These are phyloP conservation scores for Caenorhabditis sp. DNA, from an alignment of 2,888 invertebrate genomes.

Conservation along the genomic window DNA sequence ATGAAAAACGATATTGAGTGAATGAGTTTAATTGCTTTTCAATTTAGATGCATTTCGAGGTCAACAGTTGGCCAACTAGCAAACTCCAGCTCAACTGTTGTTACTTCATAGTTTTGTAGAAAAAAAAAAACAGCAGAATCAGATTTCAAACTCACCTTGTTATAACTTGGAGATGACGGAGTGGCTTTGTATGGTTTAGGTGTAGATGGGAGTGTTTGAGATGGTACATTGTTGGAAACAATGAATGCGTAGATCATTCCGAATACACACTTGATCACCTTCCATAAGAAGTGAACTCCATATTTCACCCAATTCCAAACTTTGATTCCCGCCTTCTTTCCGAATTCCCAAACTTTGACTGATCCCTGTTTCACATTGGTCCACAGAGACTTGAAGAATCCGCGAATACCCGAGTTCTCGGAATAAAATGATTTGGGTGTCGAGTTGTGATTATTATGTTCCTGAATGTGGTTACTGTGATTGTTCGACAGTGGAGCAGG, in stretches of 20 bases:
- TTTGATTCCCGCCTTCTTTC: slow-evolving; percentile 22
- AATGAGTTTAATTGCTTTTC: too few relatives aligned
- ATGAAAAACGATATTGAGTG: too few relatives aligned
- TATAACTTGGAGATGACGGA: slow-evolving; percentile 58
- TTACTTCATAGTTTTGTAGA: not conserved
- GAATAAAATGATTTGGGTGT: slow-evolving; percentile 59
- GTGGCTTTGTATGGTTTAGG: slow-evolving; percentile 64
- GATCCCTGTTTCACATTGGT: slow-evolving; percentile 28
- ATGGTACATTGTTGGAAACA: slow-evolving; percentile 61
- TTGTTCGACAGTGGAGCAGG: slow-evolving; percentile 22
- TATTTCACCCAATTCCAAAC: slow-evolving; percentile 41
- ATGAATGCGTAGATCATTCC: slow-evolving; percentile 54
- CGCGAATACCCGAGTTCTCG: slow-evolving; percentile 53
- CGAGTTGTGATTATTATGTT: slow-evolving; percentile 49
- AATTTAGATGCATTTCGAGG: too few relatives aligned
- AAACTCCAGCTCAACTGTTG: too few relatives aligned
- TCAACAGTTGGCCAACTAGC: too few relatives aligned
- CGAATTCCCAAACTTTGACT: slow-evolving; percentile 36
- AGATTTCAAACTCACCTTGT: slow-evolving; percentile 52
- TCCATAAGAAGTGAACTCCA: slow-evolving; percentile 38
- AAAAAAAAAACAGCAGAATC: not conserved
- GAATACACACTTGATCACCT: slow-evolving; percentile 44
- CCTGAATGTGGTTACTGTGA: slow-evolving; percentile 46
- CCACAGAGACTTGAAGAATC: slow-evolving; percentile 54
- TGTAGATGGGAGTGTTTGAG: slow-evolving; percentile 67